A percentile compares a stretch with the other conserved stretches of the same genome.
phyloP scores from a whole-genome alignment of 2,797 vertebrate species.

The Gastrophryne carolinensis region DNA sequence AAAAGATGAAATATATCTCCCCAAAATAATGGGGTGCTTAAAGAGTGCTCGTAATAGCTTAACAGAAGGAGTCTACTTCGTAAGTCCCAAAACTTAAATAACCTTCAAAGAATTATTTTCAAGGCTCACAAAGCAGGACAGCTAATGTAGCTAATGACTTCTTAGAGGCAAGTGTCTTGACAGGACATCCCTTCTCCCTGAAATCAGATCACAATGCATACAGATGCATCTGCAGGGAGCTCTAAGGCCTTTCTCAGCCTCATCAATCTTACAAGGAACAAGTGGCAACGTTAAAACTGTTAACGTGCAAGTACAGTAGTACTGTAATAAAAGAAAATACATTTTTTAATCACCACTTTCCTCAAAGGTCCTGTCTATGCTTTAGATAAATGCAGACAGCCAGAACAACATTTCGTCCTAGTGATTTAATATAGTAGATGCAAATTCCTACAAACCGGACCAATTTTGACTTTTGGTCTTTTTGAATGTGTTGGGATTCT shows the following conservation, averaged over 20 bases:
- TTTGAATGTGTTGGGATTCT: no score
- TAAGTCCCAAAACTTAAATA: constrained; percentile 12
- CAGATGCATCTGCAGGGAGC: not conserved
- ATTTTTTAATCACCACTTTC: no score
- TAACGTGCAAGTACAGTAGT: not conserved
- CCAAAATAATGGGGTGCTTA: no score
- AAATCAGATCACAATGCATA: not conserved
- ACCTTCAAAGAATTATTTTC: not conserved
- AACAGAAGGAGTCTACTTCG: not conserved
- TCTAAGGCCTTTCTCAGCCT: not conserved
- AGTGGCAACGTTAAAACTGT: not conserved
- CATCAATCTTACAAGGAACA: constrained; percentile 3
- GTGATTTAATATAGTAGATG: no score
- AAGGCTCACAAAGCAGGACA: constrained; percentile 11
- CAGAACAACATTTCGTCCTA: no score
- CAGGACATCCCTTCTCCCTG: not conserved
- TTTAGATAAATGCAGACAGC: no score
- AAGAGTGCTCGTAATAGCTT: not conserved
- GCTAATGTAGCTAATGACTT: constrained; percentile 21
- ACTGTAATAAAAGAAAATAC: no score
- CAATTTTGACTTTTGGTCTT: no score
- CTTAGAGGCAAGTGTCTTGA: not conserved
- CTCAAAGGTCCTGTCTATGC: no score
- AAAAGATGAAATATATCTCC: no score
- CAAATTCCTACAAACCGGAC: no score